These are phyloP conservation scores for Hystrix cristata DNA, from an alignment of 2,113 vertebrate species.

Conservation along the genomic window DNA sequence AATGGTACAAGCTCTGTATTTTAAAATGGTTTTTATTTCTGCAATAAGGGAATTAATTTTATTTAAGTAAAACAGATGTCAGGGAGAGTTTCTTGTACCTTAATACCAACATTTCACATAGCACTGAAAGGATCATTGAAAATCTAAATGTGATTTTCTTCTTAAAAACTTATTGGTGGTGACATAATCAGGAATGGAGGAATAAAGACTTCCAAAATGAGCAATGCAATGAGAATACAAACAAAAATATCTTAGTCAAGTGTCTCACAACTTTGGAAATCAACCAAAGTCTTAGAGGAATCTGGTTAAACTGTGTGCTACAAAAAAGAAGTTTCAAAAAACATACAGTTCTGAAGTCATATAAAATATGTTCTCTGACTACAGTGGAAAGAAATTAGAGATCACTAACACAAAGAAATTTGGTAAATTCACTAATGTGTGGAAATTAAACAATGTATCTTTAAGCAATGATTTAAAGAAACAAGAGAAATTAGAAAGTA, in stretches of 20 bases:
- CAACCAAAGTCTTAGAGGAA: not conserved
- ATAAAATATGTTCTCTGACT: not conserved
- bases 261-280: not conserved
- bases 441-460: not conserved
- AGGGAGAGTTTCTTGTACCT: not conserved
- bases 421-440: not conserved
- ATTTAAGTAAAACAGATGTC: not conserved
- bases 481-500: not conserved
- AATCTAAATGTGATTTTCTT: not conserved
- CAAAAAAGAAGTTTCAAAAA: not conserved
- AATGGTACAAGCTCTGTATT: not conserved
- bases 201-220: not conserved
- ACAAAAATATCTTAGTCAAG: not conserved
- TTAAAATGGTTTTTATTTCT: not conserved
- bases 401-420: not conserved
- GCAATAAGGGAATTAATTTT: not conserved
- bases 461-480: not conserved
- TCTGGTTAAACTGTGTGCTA: not conserved
- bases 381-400: not conserved
- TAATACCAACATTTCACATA: not conserved
- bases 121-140: not conserved
- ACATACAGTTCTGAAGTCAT: not conserved
- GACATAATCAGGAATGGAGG: not conserved
- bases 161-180: not conserved
- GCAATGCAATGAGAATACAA: not conserved